Evolutionary conservation across 2,113 vertebrate genomes (phyloP).

Genomic region (Andinoacara biseriatus): DNA sequence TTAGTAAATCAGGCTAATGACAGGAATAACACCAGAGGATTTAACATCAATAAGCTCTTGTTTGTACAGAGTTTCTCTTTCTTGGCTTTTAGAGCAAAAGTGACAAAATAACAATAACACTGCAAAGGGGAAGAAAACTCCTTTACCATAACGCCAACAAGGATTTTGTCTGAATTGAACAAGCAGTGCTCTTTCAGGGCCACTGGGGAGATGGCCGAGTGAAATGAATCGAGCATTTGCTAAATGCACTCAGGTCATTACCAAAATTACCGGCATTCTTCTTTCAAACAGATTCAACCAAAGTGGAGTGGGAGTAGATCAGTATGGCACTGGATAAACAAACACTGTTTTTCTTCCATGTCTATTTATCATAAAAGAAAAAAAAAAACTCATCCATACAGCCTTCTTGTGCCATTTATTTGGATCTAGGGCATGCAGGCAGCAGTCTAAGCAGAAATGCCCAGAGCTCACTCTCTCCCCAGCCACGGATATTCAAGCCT

Average conservation of each 20-base stretch:
- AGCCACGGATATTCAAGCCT: neutral
- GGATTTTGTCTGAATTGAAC: neutral
- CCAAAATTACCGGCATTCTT: neutral
- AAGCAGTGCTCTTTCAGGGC: neutral
- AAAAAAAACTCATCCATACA: neutral
- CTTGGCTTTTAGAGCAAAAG: constrained; percentile 6
- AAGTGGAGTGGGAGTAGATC: neutral
- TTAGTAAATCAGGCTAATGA: constrained; percentile 39
- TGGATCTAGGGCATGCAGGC: neutral
- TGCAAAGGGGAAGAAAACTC: neutral
- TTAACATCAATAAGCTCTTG: constrained; percentile 19
- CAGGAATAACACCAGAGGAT: constrained; percentile 32
- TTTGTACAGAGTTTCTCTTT: neutral
- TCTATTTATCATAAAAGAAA: neutral
- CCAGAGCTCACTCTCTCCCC: neutral
- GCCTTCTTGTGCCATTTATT: no score
- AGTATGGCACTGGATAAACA: neutral
- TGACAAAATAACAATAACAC: neutral
- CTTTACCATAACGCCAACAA: neutral
- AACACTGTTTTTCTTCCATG: neutral
- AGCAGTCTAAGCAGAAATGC: neutral
- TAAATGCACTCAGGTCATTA: neutral
- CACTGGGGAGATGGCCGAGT: neutral
- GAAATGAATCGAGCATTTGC: neutral
- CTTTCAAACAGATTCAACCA: neutral